Base-by-base conservation (phyloP, 2,888 invertebrate species). In the Eupithecia exiguata region DNA sequence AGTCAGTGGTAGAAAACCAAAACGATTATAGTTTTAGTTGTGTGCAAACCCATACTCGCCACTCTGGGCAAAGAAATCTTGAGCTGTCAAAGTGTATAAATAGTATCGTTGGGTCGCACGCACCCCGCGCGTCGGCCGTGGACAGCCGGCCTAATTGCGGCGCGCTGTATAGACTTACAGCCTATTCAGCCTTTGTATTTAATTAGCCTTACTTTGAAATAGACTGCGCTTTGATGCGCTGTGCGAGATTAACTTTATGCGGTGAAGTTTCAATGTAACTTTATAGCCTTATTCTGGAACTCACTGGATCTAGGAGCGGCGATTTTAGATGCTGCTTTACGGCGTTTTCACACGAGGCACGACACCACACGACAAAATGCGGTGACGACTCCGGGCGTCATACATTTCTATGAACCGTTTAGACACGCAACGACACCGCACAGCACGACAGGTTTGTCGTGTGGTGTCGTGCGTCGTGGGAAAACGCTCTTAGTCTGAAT, bases 161-260 rank as follows among this genome's bases (percentile, higher is more conserved):
- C 66, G 40, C 38, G 66, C 66, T 71, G 74, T 76, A 76, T 71
- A 73, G 76, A 73, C 76, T 76, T 69, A 73, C 71, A 63, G 73
- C 66, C 76, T 73, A 73, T 76, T 73, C 38, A 71, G 53, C 58
- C 71, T 71, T 65, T 73, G 72, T 70, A 76, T 71, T 76, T 76
- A 76, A 76, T 76, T 76, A 76, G 76, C 71, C 43, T 66, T 69
- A 72, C 71, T 69, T 73, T 76, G 70, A 74, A 73, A 71, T 67
- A 76, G 71, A 66, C 68, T 62, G n/a, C 46, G 53, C 69, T 53
- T 71, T 73, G 73, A 76, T 76, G 67, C 61, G 25, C 71, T 58
- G 30, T 3, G 10, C 40, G 35, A 49, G 72, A 70, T 75, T 72
- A 58, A 68, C 53, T 49, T 49, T 53, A 65, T 62, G 72, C 70